A percentile compares a stretch with the other conserved stretches of the same genome.
These are phyloP conservation scores for Merluccius polli DNA, from an alignment of 2,797 vertebrate species.

Conservation along the genomic window DNA sequence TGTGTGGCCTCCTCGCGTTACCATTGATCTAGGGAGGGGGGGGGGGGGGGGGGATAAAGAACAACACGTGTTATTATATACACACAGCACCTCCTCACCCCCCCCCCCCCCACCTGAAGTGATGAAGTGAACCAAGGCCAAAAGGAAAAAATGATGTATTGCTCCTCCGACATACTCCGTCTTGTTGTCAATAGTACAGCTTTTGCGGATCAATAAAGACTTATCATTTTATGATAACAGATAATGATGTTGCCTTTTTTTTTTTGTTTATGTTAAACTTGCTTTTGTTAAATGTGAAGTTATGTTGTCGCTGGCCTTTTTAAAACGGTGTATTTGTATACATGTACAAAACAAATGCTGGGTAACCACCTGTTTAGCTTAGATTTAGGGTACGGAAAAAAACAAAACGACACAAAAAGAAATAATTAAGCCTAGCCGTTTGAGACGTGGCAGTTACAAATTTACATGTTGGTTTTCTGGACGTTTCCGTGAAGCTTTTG, in stretches of 20 bases:
- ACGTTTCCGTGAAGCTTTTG: constrained; percentile 78
- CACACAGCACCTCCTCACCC: constrained; percentile 73
- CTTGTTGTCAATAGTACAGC: constrained; percentile 95
- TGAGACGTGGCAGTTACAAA: constrained; percentile 72
- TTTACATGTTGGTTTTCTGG: constrained; percentile 79
- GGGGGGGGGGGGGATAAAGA: constrained; percentile 81
- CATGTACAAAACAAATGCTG: not conserved
- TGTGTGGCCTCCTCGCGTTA: constrained; percentile 82
- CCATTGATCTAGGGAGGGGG: constrained; percentile 85
- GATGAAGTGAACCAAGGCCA: constrained; percentile 86
- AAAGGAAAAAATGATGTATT: constrained; percentile 90
- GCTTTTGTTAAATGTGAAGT: constrained; percentile 23
- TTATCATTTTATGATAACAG: constrained; percentile 92
- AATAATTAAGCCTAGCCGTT: constrained; percentile 32
- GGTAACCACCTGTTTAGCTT: not conserved
- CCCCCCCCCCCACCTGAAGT: constrained; percentile 38
- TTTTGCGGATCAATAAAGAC: constrained; percentile 88
- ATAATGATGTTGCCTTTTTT: constrained; percentile 80
- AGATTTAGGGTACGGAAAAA: not conserved
- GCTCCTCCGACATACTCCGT: constrained; percentile 85
- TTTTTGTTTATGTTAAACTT: constrained; percentile 42
- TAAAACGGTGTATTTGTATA: not conserved
- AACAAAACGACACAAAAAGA: constrained; percentile 24
- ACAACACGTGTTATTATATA: constrained; percentile 85
- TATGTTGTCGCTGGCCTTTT: not conserved